Conservation (phyloP, 1,140 invertebrate genomes). For the Choristoneura fumiferana region DNA sequence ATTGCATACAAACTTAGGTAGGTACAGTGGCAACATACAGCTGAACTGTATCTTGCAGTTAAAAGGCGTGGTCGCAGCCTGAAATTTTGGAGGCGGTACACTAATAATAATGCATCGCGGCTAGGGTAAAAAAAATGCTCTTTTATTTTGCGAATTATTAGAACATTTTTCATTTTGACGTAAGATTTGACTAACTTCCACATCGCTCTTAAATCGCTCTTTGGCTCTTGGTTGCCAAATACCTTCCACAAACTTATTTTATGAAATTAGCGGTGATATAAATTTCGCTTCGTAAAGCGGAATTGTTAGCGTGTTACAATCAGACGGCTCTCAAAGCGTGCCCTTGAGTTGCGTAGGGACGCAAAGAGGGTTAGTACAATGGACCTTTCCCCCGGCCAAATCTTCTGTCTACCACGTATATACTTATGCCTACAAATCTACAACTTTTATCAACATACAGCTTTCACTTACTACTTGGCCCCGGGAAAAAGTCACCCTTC, state of each 20-base stretch:
- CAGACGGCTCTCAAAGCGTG: slow-evolving; percentile 34
- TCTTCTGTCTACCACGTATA: slow-evolving; percentile 37
- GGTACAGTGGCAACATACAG: too few relatives aligned
- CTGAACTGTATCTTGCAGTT: too few relatives aligned
- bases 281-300: slow-evolving; percentile 11
- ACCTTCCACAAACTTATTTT: neutral
- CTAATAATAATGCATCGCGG: too few relatives aligned
- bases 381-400: slow-evolving; percentile 56
- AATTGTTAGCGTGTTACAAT: slow-evolving; percentile 19
- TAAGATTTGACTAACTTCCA: too few relatives aligned
- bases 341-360: slow-evolving; percentile 41
- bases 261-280: slow-evolving; percentile 14
- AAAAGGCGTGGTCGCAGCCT: too few relatives aligned
- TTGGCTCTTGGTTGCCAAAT: too few relatives aligned
- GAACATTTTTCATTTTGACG: too few relatives aligned
- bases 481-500: slow-evolving; percentile 15
- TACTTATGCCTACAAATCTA: slow-evolving; percentile 20
- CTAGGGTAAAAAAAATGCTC: too few relatives aligned
- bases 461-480: slow-evolving; percentile 18
- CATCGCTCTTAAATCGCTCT: too few relatives aligned
- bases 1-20: too few relatives aligned
- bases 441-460: slow-evolving; percentile 16
- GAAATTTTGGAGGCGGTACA: too few relatives aligned
- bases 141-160: too few relatives aligned
- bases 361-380: slow-evolving; percentile 66